These are phyloP conservation scores for Andricus grossulariae DNA, from an alignment of 1,140 invertebrate species.

Conservation along the genomic window DNA sequence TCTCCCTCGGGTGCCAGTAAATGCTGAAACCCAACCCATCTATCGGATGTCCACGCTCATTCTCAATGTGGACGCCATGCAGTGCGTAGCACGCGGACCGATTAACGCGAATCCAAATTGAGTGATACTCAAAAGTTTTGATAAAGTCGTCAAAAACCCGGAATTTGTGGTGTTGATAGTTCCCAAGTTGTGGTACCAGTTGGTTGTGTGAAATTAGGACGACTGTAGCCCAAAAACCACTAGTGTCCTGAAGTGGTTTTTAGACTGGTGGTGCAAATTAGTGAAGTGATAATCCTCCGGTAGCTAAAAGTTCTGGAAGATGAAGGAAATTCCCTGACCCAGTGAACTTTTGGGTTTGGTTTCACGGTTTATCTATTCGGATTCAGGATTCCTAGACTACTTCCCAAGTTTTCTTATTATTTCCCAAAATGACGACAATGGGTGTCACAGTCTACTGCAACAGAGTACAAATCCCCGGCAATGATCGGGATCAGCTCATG, in stretches of 20 bases:
- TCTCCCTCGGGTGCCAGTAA: conserved; percentile 52
- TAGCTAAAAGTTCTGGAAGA: no score
- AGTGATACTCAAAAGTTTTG: conserved; percentile 27
- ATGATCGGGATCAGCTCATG: conserved; percentile 69
- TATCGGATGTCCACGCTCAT: conserved; percentile 72
- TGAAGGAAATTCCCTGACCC: no score
- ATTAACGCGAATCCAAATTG: conserved; percentile 21
- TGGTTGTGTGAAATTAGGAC: no score
- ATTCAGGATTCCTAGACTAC: no score
- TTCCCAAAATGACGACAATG: conserved; percentile 69
- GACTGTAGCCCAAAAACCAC: no score
- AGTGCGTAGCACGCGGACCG: conserved; percentile 65
- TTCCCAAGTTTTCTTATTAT: neutral
- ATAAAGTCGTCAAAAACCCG: neutral
- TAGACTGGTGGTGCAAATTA: no score
- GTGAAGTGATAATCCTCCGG: no score
- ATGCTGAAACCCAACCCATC: conserved; percentile 70
- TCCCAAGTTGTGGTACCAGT: neutral
- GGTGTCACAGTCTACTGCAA: conserved; percentile 72
- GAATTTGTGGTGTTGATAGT: neutral
- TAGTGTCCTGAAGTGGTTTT: no score
- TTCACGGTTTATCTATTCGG: no score
- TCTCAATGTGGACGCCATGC: conserved; percentile 73
- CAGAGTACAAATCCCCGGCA: conserved; percentile 61
- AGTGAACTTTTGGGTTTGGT: no score